These are phyloP conservation scores for Hanleya hanleyi DNA, from an alignment of 2,888 invertebrate genomes.

Conservation along the genomic window DNA sequence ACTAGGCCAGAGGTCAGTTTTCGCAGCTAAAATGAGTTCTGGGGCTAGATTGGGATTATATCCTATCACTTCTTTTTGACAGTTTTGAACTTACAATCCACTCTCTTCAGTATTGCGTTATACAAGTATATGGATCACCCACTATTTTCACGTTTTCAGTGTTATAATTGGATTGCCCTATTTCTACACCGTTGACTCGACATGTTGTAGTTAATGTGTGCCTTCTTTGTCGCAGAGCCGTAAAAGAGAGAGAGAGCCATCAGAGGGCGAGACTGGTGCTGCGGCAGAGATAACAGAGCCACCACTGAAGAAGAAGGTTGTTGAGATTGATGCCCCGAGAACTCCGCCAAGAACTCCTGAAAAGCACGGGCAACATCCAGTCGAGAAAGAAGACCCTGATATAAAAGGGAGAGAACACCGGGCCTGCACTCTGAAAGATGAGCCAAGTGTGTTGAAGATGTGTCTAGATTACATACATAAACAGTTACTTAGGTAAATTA, in stretches of 20 bases:
- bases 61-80: no score
- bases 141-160: no score
- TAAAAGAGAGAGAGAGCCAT: not conserved
- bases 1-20: no score
- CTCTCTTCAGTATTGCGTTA: no score
- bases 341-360: no score
- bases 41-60: no score
- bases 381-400: not conserved
- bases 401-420: not conserved
- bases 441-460: slow-evolving; percentile 2
- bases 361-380: not conserved
- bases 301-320: not conserved
- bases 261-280: not conserved
- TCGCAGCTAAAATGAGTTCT: no score
- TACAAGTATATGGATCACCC: no score
- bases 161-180: not conserved
- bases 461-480: not conserved
- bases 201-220: not conserved
- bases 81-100: no score
- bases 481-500: not conserved
- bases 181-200: not conserved
- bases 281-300: not conserved
- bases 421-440: not conserved
- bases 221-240: not conserved
- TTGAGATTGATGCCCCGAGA: no score